phyloP scores from a whole-genome alignment of 2,113 vertebrate genomes.

The Osmerus eperlanus region DNA sequence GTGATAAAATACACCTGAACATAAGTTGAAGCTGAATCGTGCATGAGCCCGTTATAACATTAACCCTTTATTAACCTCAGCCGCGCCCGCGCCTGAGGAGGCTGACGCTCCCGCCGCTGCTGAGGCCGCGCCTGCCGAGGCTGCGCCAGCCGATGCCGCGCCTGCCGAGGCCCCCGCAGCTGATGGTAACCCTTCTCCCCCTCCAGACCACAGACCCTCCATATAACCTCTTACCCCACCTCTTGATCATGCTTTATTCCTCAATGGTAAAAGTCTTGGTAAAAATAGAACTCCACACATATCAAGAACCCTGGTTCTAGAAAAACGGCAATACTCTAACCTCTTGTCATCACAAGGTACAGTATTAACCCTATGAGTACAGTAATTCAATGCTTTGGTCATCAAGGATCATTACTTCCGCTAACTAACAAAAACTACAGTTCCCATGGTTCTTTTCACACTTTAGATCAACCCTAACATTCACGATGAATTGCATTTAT shows the following conservation, averaged over 20 bases:
- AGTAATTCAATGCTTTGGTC: background rate
- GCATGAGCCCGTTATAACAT: background rate
- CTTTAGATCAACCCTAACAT: too few species aligned
- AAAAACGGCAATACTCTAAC: background rate
- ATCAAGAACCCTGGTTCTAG: too few species aligned
- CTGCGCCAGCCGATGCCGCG: slow-evolving; percentile 14
- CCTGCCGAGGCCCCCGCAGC: slow-evolving; percentile 5
- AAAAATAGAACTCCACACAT: background rate
- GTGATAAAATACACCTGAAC: too few species aligned
- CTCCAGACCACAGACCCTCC: background rate
- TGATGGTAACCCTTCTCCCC: background rate
- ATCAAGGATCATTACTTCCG: background rate
- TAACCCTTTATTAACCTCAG: slow-evolving; percentile 15
- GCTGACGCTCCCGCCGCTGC: slow-evolving; percentile 8
- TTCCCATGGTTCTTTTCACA: too few species aligned
- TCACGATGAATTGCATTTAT: too few species aligned
- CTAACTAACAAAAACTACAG: too few species aligned
- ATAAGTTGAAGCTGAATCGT: too few species aligned
- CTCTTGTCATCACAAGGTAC: background rate
- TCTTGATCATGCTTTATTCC: background rate
- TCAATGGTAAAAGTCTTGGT: background rate
- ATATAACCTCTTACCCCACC: background rate
- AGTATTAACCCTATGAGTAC: background rate
- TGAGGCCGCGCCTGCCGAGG: background rate
- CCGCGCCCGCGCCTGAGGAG: slow-evolving; percentile 21